phyloP scores from a whole-genome alignment of 2,797 vertebrate genomes.

The Eupleurogrammus muticus region DNA sequence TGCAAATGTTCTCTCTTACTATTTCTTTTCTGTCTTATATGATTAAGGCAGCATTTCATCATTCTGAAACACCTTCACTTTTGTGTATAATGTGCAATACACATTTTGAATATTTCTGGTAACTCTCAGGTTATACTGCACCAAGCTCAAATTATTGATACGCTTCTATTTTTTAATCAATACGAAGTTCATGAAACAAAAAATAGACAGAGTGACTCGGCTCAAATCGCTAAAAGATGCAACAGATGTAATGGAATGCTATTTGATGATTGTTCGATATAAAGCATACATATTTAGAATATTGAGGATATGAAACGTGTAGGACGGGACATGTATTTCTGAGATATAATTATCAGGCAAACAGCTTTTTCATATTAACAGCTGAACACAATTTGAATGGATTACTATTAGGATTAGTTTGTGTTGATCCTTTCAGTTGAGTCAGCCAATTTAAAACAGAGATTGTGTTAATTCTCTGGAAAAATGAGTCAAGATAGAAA shows the following conservation, averaged over 20 bases:
- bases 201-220: neutral
- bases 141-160: neutral
- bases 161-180: neutral
- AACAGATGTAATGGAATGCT: conserved; percentile 4
- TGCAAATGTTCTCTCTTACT: conserved; percentile 15
- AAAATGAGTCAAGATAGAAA: conserved; percentile 11
- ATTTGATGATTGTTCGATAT: conserved; percentile 14
- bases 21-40: neutral
- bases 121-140: neutral
- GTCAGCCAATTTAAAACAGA: conserved; percentile 3
- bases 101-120: neutral
- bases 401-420: conserved; percentile 8
- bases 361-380: conserved; percentile 33
- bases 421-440: conserved; percentile 6
- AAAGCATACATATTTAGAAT: conserved; percentile 14
- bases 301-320: conserved; percentile 24
- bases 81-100: neutral
- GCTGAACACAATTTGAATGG: conserved; percentile 23
- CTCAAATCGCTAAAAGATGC: conserved; percentile 12
- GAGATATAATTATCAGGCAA: conserved; percentile 38
- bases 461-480: conserved; percentile 3
- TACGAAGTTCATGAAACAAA: conserved; percentile 11
- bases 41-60: neutral
- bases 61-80: neutral
- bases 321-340: conserved; percentile 11